phyloP scores from a whole-genome alignment of 2,888 invertebrate genomes.

The Aphodius granarius region DNA sequence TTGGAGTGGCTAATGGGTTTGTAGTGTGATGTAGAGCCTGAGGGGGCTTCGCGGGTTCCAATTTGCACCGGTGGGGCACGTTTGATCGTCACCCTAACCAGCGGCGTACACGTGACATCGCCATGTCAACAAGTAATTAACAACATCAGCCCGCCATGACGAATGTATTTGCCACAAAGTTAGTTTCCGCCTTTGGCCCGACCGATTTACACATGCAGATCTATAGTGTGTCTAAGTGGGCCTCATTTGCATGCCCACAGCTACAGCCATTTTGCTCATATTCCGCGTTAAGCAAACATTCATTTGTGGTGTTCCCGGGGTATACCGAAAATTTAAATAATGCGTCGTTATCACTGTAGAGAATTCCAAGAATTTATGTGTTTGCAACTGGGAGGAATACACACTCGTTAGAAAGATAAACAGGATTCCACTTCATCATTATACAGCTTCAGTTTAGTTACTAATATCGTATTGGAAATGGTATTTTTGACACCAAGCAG shows the following conservation, averaged over 20 bases:
- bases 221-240: neutral
- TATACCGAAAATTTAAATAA: neutral
- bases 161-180: conserved; percentile 12
- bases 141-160: conserved; percentile 19
- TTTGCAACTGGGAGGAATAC: neutral
- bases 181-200: conserved; percentile 4
- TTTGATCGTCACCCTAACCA: conserved; percentile 31
- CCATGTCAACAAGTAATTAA: conserved; percentile 33
- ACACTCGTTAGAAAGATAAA: too few species aligned
- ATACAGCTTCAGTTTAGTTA: too few species aligned
- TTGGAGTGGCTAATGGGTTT: neutral
- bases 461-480: too few species aligned
- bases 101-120: conserved; percentile 30
- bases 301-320: neutral
- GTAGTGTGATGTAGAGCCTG: neutral
- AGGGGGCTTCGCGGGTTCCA: neutral
- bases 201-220: neutral
- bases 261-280: neutral
- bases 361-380: neutral
- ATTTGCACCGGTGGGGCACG: conserved; percentile 17
- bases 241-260: neutral
- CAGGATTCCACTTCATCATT: too few species aligned
- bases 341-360: neutral
- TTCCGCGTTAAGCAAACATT: neutral
- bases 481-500: too few species aligned